Base-by-base conservation (phyloP, 2,797 vertebrate genomes). In the Erithacus rubecula region DNA sequence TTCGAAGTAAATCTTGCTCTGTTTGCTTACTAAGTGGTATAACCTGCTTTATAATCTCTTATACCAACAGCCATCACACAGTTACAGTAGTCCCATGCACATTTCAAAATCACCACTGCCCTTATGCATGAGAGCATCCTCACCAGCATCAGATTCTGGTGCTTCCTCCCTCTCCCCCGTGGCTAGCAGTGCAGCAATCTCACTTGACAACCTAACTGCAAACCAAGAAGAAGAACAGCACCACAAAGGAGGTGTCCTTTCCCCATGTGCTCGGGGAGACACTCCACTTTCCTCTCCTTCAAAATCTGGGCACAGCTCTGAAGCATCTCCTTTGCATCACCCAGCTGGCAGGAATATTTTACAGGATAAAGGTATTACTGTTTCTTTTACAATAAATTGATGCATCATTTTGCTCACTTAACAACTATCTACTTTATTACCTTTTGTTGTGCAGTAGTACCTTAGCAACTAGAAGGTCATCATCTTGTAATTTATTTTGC, bases 111-210 rank as follows among this genome's bases (percentile, higher is more conserved):
- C 97, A 92, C 96, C 97, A 96, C 96, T 97, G 87, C 97, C 97
- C 95, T 94, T 97, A 96, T 97, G 96, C 94, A 93, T 97, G 97
- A 97, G 97, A 97, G 85, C 96, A 91, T 96, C 96, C 94, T 98
- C 97, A 96, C 97, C 97, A 97, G 97, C 97, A 97, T 98, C 98
- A 97, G 97, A 97, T 96, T 98, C 97, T 97, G 97, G 97, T 94
- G 97, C 97, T 94, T 96, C 97, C 47, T 96, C 97, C 95, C 87
- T 98, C 97, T 96, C 98, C 96, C 97, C 97, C 3, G 95, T 95
- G 96, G 96, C 96, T 96, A 97, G 97, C 97, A 96, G 87, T 95
- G 90, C 96, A 92, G 80, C 96, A 88, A 96, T 97, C 96, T 96
- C 96, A 16, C 92, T 97, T 97, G 97, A 97, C 93, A 96, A 95